Evolutionary conservation across 2,888 invertebrate species (phyloP), one percentile per base, ranked within the genome.

Genomic region (Phengaris arion): DNA sequence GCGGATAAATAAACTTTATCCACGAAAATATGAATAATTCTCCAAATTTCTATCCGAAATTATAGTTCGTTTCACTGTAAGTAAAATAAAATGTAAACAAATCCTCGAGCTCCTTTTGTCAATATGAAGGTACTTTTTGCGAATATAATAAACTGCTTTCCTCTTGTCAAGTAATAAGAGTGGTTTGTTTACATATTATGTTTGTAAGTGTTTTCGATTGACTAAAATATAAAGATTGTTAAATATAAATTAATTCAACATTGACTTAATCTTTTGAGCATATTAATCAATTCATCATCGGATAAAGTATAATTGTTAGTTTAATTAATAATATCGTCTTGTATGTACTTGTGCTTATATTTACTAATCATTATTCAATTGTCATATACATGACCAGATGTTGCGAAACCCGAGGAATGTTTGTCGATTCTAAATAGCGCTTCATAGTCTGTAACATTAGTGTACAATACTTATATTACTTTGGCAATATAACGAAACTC

Each of bases 111-210:
- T 12, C 64, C 64, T 45, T 64, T 64, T 64, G 64, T 64, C 64
- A 64, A 45, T 45, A 64, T 64, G 64, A 64, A 64, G 64, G 64
- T 64, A 64, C 64, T 64, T 64, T 64, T 64, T 64, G 64, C 64
- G 64, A 64, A 45, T 64, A 64, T 64, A 64, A 64, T 64, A 64
- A 64, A 64, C 64, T 64, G 64, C 64, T 45, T 64, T 64, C 64
- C 35, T 64, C 64, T 64, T 64, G 64, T 64, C 64, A 64, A 64
- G 35, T 45, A 45, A 13, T 45, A 13, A 64, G 64, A 64, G 64
- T 64, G 35, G 35, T 64, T 64, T 64, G 64, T 64, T 64, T 64
- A 64, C 64, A 64, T 13, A 15, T 35, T 35, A 35, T 45, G 45
- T 64, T 64, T 35, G 12, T 2, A 64, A 64, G 64, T 64, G 64